Evolutionary conservation across 2,113 vertebrate genomes (phyloP).

Genomic region (Bolborhynchus lineola): DNA sequence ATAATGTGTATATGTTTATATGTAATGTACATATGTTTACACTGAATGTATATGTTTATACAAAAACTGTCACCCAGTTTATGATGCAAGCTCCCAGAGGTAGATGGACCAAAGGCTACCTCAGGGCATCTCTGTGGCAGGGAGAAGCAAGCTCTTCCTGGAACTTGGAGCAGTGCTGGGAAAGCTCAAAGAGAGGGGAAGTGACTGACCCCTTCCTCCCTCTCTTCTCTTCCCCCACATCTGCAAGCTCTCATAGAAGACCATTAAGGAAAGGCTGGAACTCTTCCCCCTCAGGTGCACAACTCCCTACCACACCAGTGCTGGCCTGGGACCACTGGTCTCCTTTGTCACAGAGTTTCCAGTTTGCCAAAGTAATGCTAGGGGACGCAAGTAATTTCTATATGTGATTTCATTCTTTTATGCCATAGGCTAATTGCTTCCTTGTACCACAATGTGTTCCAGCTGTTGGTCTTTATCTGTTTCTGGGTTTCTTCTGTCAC

Average conservation of each 20-base stretch:
- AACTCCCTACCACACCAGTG: neutral
- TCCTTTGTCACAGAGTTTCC: neutral
- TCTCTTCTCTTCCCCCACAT: neutral
- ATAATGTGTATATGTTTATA: no score
- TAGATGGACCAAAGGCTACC: neutral
- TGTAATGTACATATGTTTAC: no score
- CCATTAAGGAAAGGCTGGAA: neutral
- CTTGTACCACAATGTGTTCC: conserved; percentile 38
- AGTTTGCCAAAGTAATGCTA: neutral
- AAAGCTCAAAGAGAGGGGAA: neutral
- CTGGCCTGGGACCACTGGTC: neutral
- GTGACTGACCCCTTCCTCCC: neutral
- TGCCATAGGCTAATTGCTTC: conserved; percentile 33
- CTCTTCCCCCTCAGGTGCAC: neutral
- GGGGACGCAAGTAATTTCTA: neutral
- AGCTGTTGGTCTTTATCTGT: conserved; percentile 50
- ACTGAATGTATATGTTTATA: no score
- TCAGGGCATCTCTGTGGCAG: fast-evolving
- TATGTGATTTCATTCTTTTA: conserved; percentile 35
- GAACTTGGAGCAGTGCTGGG: neutral
- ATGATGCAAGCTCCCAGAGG: neutral
- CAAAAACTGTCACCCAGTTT: neutral
- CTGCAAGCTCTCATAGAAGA: neutral
- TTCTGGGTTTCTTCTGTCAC: conserved; percentile 43
- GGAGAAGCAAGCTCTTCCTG: neutral